Conservation (phyloP, 2,888 invertebrate species). For the Biston stratarius region DNA sequence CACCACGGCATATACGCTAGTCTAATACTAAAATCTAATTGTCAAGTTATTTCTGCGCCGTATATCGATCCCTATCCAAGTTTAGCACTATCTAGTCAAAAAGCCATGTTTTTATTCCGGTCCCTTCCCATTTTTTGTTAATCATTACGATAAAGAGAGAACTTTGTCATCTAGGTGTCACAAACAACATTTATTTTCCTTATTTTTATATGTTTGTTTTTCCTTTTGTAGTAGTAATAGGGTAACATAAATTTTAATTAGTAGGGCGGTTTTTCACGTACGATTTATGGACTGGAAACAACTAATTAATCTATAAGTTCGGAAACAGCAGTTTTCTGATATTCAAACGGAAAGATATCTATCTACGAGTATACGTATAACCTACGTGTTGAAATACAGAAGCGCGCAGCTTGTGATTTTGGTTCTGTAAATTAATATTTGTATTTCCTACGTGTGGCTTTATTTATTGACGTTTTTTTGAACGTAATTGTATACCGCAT, state of each 20-base stretch:
- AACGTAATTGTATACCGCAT: too few relatives aligned
- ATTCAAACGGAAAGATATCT: neutral
- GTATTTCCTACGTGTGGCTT: too few relatives aligned
- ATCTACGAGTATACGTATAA: too few relatives aligned
- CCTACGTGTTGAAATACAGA: neutral
- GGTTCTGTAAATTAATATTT: neutral
- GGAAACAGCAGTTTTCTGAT: neutral
- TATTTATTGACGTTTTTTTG: too few relatives aligned
- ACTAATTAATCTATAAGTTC: neutral
- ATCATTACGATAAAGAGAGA: slow-evolving; percentile 21
- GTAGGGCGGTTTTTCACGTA: slow-evolving; percentile 21
- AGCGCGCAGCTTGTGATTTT: neutral
- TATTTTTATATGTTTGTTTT: slow-evolving; percentile 51
- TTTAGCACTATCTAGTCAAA: slow-evolving; percentile 15
- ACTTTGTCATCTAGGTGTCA: slow-evolving; percentile 37
- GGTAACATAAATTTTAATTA: slow-evolving; percentile 25
- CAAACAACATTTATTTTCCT: slow-evolving; percentile 43
- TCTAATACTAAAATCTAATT: too few relatives aligned
- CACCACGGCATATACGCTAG: too few relatives aligned
- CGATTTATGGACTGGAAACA: slow-evolving; percentile 15
- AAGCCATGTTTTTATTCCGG: slow-evolving; percentile 22
- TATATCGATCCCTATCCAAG: neutral
- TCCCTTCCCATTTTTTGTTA: slow-evolving; percentile 27
- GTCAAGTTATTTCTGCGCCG: too few relatives aligned
- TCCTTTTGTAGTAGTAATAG: slow-evolving; percentile 36